phyloP scores from a whole-genome alignment of 2,113 vertebrate genomes.

The Piaya cayana region DNA sequence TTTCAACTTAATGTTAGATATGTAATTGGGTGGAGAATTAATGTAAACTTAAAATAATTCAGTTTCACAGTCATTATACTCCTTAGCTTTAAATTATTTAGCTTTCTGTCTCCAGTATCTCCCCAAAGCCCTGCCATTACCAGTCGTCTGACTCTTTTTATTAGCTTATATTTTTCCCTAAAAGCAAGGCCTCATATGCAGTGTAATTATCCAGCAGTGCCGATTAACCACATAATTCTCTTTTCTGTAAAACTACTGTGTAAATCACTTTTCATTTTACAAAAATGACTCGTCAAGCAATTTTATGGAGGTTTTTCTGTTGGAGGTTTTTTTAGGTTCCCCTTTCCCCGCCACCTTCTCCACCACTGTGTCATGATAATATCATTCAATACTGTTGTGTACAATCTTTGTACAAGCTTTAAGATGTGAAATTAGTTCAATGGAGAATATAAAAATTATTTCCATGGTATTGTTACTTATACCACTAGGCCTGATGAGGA shows the following conservation, averaged over 20 bases:
- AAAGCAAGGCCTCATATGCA: constrained; percentile 49
- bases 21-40: constrained; percentile 54
- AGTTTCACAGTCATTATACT: constrained; percentile 40
- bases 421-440: background rate
- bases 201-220: constrained; percentile 60
- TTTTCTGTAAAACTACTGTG: constrained; percentile 54
- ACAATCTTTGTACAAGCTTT: background rate
- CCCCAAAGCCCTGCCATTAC: constrained; percentile 56
- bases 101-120: constrained; percentile 33
- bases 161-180: constrained; percentile 65
- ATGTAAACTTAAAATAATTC: constrained; percentile 61
- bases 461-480: background rate
- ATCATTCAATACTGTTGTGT: background rate
- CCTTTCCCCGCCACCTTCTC: background rate
- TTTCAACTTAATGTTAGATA: constrained; percentile 29
- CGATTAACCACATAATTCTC: constrained; percentile 51
- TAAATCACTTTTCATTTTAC: constrained; percentile 57
- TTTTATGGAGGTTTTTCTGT: background rate
- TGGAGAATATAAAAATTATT: background rate
- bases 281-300: constrained; percentile 4
- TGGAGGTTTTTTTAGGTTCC: background rate
- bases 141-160: background rate
- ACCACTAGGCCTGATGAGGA: background rate
- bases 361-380: background rate
- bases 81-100: constrained; percentile 57